A percentile compares a stretch with the other conserved stretches of the same genome.
These are phyloP conservation scores for Sturnira hondurensis DNA, from an alignment of 2,113 vertebrate genomes.

Conservation along the genomic window DNA sequence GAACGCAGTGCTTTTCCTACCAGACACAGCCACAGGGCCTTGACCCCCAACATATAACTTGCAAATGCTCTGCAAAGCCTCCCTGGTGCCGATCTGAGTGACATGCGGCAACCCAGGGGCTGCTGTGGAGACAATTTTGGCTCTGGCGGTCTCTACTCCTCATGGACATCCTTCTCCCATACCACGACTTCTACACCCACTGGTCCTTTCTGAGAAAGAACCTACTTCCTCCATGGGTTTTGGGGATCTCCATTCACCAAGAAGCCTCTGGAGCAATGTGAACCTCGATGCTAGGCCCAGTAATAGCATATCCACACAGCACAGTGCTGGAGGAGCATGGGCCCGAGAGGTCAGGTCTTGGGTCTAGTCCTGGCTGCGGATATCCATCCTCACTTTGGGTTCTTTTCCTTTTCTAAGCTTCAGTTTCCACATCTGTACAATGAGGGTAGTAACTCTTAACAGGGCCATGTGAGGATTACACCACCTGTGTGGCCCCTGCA, in stretches of 20 bases:
- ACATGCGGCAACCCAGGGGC: neutral
- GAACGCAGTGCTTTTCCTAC: neutral
- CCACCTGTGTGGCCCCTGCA: neutral
- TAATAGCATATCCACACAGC: neutral
- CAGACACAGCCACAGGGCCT: neutral
- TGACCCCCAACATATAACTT: rapidly evolving
- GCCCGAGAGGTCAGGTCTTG: neutral
- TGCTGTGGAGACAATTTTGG: neutral
- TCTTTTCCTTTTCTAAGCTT: neutral
- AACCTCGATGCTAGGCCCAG: neutral
- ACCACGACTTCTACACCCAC: neutral
- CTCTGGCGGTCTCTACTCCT: neutral
- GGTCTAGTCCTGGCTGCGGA: neutral
- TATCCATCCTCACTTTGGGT: neutral
- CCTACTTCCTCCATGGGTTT: neutral
- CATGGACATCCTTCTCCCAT: neutral
- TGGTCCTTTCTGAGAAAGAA: neutral
- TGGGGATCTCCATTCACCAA: neutral
- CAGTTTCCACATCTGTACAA: neutral
- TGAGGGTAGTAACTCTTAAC: neutral
- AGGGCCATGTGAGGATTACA: neutral
- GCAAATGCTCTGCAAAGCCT: neutral
- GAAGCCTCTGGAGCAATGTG: neutral
- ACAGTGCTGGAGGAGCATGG: neutral
- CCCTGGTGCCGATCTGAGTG: neutral